These are phyloP conservation scores for Hipparchia semele DNA, from an alignment of 2,888 invertebrate genomes.

Conservation along the genomic window DNA sequence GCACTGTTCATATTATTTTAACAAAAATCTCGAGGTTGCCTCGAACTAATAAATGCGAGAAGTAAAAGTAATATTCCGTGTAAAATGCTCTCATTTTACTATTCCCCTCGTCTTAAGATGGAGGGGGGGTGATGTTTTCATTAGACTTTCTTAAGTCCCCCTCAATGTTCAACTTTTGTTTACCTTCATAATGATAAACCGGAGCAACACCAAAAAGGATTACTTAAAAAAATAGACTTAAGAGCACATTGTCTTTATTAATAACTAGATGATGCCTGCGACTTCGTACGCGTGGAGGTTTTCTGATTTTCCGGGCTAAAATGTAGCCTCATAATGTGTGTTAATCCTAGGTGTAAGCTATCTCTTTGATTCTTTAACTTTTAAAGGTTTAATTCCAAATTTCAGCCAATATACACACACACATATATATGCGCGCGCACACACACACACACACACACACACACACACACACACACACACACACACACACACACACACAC, in stretches of 20 bases:
- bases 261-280: too few relatives aligned
- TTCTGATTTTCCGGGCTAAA: too few relatives aligned
- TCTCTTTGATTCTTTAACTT: too few relatives aligned
- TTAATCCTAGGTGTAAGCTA: too few relatives aligned
- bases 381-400: too few relatives aligned
- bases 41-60: not conserved
- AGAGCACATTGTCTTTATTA: not conserved
- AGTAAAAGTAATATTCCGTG: slow-evolving; percentile 25
- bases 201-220: slow-evolving; percentile 45
- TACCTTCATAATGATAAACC: slow-evolving; percentile 40
- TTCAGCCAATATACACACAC: too few relatives aligned
- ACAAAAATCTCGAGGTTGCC: not conserved
- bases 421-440: too few relatives aligned
- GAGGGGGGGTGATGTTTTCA: slow-evolving; percentile 57
- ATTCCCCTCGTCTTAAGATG: slow-evolving; percentile 27
- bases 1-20: not conserved
- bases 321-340: too few relatives aligned
- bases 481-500: too few relatives aligned
- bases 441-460: too few relatives aligned
- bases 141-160: slow-evolving; percentile 74
- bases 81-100: slow-evolving; percentile 26
- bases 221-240: slow-evolving; percentile 36
- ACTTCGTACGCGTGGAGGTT: too few relatives aligned
- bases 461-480: too few relatives aligned
- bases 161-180: slow-evolving; percentile 39